Conservation (phyloP, 2,113 vertebrate genomes). For the Isurus oxyrinchus region DNA sequence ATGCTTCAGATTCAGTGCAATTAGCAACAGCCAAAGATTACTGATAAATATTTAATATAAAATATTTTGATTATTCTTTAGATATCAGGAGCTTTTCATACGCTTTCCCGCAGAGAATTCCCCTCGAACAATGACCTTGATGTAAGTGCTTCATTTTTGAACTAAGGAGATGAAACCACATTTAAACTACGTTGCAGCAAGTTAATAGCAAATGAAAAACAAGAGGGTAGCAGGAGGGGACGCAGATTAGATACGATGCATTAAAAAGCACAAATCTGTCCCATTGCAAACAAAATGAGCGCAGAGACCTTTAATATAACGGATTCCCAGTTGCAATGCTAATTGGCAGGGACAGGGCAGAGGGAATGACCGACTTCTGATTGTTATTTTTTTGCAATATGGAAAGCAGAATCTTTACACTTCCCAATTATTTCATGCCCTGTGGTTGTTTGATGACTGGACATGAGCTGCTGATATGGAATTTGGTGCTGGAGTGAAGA, state of each 20-base stretch:
- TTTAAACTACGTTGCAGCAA: conserved; percentile 63
- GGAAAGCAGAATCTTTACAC: conserved; percentile 69
- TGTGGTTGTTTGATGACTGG: conserved; percentile 64
- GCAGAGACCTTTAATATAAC: conserved; percentile 46
- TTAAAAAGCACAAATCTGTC: conserved; percentile 43
- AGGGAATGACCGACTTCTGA: conserved; percentile 67
- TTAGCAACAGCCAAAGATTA: conserved; percentile 40
- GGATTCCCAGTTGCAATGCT: conserved; percentile 51
- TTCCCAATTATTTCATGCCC: conserved; percentile 82
- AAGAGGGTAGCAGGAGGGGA: conserved; percentile 47
- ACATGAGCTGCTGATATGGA: conserved; percentile 46
- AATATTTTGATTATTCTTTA: conserved; percentile 69
- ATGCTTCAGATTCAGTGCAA: not conserved
- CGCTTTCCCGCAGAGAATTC: conserved; percentile 62
- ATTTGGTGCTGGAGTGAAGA: conserved; percentile 56
- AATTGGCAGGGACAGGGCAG: conserved; percentile 74
- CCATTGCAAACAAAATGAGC: not conserved
- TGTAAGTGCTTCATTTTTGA: conserved; percentile 57
- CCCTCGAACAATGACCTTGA: conserved; percentile 68
- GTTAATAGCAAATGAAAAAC: conserved; percentile 65
- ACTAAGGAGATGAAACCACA: conserved; percentile 59
- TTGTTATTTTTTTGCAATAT: conserved; percentile 62
- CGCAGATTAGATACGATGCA: conserved; percentile 47
- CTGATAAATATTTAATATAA: conserved; percentile 79
- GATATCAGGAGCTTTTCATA: conserved; percentile 67